Conservation (phyloP, 2,113 vertebrate species). For the Prinia subflava region DNA sequence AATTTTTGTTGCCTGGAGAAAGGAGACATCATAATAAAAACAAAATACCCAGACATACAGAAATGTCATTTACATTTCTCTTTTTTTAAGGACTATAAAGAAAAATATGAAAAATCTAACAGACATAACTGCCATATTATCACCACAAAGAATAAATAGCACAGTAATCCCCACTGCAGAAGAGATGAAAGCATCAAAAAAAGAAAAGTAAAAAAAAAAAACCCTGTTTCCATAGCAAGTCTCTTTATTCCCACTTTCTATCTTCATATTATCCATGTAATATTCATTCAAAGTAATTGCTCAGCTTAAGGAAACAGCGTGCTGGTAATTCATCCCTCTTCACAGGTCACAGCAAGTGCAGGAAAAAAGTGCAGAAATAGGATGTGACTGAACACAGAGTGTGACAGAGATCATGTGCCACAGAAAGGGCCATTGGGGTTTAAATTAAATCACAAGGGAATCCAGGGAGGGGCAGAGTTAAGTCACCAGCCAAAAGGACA, state of each 20-base stretch:
- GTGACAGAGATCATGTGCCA: accelerated
- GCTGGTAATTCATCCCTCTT: background rate
- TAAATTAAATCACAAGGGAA: background rate
- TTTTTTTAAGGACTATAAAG: background rate
- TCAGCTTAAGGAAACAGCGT: background rate
- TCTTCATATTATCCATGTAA: background rate
- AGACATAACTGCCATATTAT: background rate
- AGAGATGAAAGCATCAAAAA: background rate
- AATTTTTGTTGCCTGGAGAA: background rate
- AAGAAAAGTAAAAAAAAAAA: background rate
- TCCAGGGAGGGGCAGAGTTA: background rate
- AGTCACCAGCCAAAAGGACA: background rate
- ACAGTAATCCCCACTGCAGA: background rate
- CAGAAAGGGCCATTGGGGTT: background rate
- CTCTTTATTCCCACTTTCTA: background rate
- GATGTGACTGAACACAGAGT: background rate
- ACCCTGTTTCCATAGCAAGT: background rate
- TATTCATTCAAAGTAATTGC: background rate
- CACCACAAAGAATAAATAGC: background rate
- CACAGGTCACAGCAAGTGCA: background rate
- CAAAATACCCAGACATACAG: background rate
- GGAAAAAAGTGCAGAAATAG: background rate
- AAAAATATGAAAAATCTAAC: background rate
- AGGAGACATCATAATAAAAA: background rate
- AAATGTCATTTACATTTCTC: background rate